These are phyloP conservation scores for Drosophila sp. DNA, from an alignment of 1,140 invertebrate species.

Conservation along the genomic window DNA sequence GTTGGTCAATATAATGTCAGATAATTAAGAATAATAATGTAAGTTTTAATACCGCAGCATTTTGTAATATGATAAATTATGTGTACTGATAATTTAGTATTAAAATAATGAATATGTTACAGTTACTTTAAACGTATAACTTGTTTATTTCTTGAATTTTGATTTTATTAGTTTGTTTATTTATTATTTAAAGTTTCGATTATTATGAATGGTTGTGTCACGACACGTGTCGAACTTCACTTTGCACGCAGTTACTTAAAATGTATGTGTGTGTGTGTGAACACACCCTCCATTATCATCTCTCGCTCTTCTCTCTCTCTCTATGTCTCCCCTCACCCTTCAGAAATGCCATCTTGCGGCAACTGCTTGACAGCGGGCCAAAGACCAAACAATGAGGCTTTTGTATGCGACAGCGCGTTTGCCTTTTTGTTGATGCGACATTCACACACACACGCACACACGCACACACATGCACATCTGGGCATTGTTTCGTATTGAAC, in stretches of 20 bases:
- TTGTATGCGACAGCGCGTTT: constrained; percentile 71
- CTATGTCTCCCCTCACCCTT: no score
- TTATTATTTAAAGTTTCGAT: background rate
- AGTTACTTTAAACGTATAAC: background rate
- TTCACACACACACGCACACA: constrained; percentile 30
- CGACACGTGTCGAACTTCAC: constrained; percentile 10
- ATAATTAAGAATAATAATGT: no score
- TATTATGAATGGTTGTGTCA: constrained; percentile 11
- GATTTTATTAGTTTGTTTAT: background rate
- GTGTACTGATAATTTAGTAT: no score
- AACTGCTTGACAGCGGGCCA: constrained; percentile 43
- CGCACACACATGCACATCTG: constrained; percentile 42
- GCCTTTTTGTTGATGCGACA: constrained; percentile 50
- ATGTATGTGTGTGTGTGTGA: constrained; percentile 16
- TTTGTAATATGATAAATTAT: no score
- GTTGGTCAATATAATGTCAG: no score
- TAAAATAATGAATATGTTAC: no score
- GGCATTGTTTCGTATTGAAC: constrained; percentile 72
- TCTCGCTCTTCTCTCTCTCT: background rate
- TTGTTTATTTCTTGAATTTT: background rate
- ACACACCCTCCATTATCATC: constrained; percentile 33
- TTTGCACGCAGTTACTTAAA: constrained; percentile 63
- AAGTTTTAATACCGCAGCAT: no score
- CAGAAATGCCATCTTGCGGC: background rate
- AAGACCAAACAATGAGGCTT: constrained; percentile 73